phyloP scores from a whole-genome alignment of 2,888 invertebrate species.

The Sinopyrophorus schimmeli region DNA sequence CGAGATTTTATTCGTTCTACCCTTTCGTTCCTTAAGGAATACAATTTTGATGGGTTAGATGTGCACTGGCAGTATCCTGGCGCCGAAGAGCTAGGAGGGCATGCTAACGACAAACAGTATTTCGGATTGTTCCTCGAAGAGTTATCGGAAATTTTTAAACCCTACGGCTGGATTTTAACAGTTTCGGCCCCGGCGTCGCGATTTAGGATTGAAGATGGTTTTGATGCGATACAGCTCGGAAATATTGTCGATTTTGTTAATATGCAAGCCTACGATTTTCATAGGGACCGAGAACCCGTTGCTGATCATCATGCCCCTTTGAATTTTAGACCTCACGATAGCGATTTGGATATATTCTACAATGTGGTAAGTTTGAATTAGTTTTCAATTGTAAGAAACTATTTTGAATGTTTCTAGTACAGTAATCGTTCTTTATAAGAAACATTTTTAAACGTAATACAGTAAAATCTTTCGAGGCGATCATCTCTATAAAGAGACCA shows the following conservation, averaged over 20 bases:
- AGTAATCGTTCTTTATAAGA: too few species aligned
- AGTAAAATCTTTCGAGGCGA: too few species aligned
- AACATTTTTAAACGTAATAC: too few species aligned
- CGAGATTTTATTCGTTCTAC: conserved; percentile 67
- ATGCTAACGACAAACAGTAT: conserved; percentile 56
- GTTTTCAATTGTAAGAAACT: too few species aligned
- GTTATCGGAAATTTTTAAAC: conserved; percentile 62
- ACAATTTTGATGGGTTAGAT: conserved; percentile 81
- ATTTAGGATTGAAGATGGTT: conserved; percentile 68
- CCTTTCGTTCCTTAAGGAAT: conserved; percentile 64
- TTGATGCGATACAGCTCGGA: conserved; percentile 64
- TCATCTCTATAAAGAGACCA: too few species aligned
- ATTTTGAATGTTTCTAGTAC: too few species aligned
- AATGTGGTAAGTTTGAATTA: conserved; percentile 59
- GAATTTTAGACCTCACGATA: conserved; percentile 56
- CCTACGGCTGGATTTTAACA: conserved; percentile 59
- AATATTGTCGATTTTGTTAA: conserved; percentile 68
- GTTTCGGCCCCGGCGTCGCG: conserved; percentile 64
- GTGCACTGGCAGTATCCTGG: conserved; percentile 78
- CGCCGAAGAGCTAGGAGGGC: conserved; percentile 55
- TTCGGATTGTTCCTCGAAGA: conserved; percentile 58
- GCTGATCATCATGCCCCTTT: conserved; percentile 60
- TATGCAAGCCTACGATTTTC: conserved; percentile 68
- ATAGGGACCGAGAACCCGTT: conserved; percentile 53
- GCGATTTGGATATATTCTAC: conserved; percentile 59